A percentile compares a stretch with the other conserved stretches of the same genome.
Conservation (phyloP, 2,113 vertebrate genomes). For the Panthera tigris region DNA sequence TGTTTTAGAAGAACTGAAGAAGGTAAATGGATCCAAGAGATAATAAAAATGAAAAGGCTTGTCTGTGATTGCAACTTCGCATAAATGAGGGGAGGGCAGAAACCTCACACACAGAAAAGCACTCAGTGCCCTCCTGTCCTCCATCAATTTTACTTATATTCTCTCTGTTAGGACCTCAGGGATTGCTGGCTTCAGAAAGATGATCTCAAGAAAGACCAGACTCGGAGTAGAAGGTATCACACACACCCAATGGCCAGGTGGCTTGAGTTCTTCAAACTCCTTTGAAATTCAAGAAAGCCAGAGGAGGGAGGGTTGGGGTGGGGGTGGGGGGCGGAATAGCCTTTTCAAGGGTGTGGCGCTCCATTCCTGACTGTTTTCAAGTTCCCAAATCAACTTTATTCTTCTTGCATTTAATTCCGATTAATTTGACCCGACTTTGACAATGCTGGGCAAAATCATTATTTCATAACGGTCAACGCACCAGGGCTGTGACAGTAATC, state of each 20-base stretch:
- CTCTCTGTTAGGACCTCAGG: not conserved
- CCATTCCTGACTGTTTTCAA: not conserved
- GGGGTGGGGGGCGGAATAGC: rapidly evolving
- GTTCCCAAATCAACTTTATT: not conserved
- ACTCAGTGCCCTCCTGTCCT: not conserved
- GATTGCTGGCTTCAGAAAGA: not conserved
- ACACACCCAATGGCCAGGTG: not conserved
- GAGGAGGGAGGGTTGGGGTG: not conserved
- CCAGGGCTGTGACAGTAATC: not conserved
- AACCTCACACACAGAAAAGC: not conserved
- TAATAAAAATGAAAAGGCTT: not conserved
- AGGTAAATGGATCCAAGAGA: not conserved
- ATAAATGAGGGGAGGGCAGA: not conserved
- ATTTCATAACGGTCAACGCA: not conserved
- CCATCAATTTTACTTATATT: not conserved
- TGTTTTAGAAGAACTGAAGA: not conserved
- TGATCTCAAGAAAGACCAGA: not conserved
- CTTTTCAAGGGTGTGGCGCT: not conserved
- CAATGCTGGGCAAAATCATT: not conserved
- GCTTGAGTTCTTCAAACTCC: not conserved
- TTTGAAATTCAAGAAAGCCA: not conserved
- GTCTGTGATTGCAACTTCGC: not conserved
- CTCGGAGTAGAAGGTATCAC: not conserved
- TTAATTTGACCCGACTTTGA: not conserved
- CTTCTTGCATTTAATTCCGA: not conserved